These are phyloP conservation scores for Toxonevra muliebris DNA, from an alignment of 2,888 invertebrate genomes.

Conservation along the genomic window DNA sequence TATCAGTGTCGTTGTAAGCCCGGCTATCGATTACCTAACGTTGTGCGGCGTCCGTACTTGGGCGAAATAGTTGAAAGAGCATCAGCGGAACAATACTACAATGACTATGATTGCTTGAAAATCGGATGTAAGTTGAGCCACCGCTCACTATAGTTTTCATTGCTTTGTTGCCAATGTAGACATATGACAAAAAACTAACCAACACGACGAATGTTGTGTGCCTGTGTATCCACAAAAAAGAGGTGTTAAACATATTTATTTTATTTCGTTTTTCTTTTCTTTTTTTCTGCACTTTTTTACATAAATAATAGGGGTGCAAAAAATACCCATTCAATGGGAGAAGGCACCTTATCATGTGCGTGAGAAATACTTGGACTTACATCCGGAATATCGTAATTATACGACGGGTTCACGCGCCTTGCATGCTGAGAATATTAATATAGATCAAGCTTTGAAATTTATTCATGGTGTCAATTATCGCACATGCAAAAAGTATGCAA, in stretches of 20 bases:
- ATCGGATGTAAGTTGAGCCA: constrained; percentile 81
- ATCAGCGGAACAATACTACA: constrained; percentile 91
- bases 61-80: constrained; percentile 95
- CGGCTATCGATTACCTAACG: constrained; percentile 84
- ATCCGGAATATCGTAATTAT: constrained; percentile 79
- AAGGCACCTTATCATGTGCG: constrained; percentile 75
- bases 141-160: constrained; percentile 4
- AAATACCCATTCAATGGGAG: constrained; percentile 85
- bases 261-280: constrained; percentile 5
- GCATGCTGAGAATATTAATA: constrained; percentile 74
- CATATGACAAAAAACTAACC: constrained; percentile 15
- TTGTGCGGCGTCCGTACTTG: constrained; percentile 88
- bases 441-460: constrained; percentile 81
- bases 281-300: constrained; percentile 18
- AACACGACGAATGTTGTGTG: constrained; percentile 12
- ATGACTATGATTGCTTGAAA: constrained; percentile 88
- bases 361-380: constrained; percentile 77
- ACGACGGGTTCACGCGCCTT: constrained; percentile 74
- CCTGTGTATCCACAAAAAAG: not conserved
- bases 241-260: not conserved
- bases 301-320: constrained; percentile 77
- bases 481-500: constrained; percentile 66
- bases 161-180: not conserved
- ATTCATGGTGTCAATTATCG: constrained; percentile 74
- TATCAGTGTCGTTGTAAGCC: constrained; percentile 95